Conservation (phyloP, 2,888 invertebrate species). For the Mesorhabditis sp. region DNA sequence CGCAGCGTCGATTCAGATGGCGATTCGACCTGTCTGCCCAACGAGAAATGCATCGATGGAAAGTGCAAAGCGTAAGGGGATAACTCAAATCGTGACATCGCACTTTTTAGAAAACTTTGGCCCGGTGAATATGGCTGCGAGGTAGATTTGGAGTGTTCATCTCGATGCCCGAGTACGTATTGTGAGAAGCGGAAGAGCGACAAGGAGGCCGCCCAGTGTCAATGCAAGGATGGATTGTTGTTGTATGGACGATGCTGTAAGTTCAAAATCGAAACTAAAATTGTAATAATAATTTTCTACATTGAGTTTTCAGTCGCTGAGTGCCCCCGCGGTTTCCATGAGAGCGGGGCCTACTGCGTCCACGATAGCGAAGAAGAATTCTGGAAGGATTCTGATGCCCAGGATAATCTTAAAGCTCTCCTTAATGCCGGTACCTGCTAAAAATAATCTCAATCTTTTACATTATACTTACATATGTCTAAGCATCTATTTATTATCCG, state of each 20-base stretch:
- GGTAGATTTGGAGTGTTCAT: constrained; percentile 44
- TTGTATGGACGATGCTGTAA: constrained; percentile 54
- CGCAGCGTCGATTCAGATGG: constrained; percentile 36
- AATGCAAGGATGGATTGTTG: constrained; percentile 47
- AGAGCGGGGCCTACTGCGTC: constrained; percentile 48
- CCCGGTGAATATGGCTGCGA: constrained; percentile 56
- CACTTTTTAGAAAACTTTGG: constrained; percentile 46
- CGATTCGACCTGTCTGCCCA: constrained; percentile 54
- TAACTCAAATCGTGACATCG: not conserved
- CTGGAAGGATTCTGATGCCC: constrained; percentile 48
- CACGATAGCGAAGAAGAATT: constrained; percentile 53
- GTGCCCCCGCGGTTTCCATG: constrained; percentile 51
- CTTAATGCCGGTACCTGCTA: constrained; percentile 48
- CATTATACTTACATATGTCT: not conserved
- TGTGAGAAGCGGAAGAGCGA: constrained; percentile 49
- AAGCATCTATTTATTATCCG: not conserved
- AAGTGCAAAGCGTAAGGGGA: constrained; percentile 45
- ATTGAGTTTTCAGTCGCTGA: constrained; percentile 38
- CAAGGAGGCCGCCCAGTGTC: constrained; percentile 52
- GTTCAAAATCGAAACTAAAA: constrained; percentile 13
- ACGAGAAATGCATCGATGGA: constrained; percentile 54
- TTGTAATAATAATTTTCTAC: not conserved
- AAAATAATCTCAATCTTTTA: constrained; percentile 10
- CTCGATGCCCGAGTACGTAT: constrained; percentile 50
- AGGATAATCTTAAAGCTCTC: constrained; percentile 43